Base-by-base conservation (phyloP, 2,113 vertebrate genomes). In the Orientallactaga bullata region DNA sequence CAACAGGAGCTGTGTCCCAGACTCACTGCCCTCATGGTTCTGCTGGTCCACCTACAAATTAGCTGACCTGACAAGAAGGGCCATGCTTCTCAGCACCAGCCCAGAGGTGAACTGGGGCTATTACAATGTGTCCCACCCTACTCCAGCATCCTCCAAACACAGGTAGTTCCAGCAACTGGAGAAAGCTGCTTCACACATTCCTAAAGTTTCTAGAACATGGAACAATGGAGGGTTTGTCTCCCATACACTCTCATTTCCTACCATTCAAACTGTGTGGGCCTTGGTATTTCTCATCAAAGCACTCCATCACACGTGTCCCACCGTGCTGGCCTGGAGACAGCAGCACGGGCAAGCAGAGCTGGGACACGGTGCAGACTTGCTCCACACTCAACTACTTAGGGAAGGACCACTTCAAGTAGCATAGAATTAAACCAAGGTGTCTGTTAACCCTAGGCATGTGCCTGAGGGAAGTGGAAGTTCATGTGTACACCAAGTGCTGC, bases 221-320 rank as follows among this genome's bases (percentile, higher is more conserved):
- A 93, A 97, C 97, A 98, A 98, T 97, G 80, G 86, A 89, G 26
- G 76, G 86, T 47, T 95, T 93, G 94, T 85, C 95, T 96, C 85
- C 77, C 88, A 39, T 72, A 37, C 9, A 68, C 94, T 94, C 77
- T 82, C 23, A 85, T 63, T 97, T 97, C 97, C 97, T 97, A 96
- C 89, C 94, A 96, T 96, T 96, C 95, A 95, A 66, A 65, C 90
- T 17, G 72, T 0, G 5, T 35, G 65, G 88, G 90, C 77, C 87
- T 72, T 1, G 0, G 63, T 17, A 58, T 66, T 87, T 91, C 77
- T 95, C 3, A 11, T 77, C 65, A 76, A 60, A 73, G 42, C n/a
- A 1, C 76, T 78, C 72, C 63, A 69, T 30, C 85, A 76, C 55
- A 39, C 12, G 12, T 5, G 47, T 58, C 82, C 68, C 60, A 4